These are phyloP conservation scores for Zygaena filipendulae DNA, from an alignment of 2,888 invertebrate genomes.

Conservation along the genomic window DNA sequence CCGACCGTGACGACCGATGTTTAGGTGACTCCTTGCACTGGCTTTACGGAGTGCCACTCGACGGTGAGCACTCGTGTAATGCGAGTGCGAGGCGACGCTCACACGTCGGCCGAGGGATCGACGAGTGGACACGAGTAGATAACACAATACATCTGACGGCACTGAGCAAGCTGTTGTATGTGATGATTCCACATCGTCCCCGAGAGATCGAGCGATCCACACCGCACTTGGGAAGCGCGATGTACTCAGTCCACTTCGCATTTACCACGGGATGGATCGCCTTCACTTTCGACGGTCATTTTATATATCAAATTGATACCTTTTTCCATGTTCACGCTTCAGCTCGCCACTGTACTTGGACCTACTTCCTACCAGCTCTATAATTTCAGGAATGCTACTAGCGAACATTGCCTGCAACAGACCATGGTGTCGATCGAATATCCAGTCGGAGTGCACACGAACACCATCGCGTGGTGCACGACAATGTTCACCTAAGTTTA, in stretches of 20 bases:
- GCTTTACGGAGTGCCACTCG: conserved; percentile 4
- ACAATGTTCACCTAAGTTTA: conserved; percentile 61
- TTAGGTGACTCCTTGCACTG: conserved; percentile 16
- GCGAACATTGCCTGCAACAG: conserved; percentile 99
- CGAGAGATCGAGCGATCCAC: conserved; percentile 55
- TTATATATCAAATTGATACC: conserved; percentile 77
- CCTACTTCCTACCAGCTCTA: conserved; percentile 99
- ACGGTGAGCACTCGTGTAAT: conserved; percentile 21
- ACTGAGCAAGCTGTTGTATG: conserved; percentile 67
- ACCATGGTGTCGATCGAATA: conserved; percentile 65
- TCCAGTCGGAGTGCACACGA: conserved; percentile 41
- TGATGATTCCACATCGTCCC: conserved; percentile 51
- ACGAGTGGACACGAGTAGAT: conserved; percentile 62
- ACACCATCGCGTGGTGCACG: conserved; percentile 66
- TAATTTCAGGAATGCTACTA: conserved; percentile 99
- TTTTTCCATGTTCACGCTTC: conserved; percentile 99
- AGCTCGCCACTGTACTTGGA: conserved; percentile 99
- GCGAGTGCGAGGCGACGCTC: conserved; percentile 23
- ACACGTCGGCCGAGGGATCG: conserved; percentile 27
- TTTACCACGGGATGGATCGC: conserved; percentile 45
- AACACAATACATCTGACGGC: conserved; percentile 71
- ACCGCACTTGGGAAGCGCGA: conserved; percentile 28
- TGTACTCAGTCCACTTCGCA: conserved; percentile 16
- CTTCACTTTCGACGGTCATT: conserved; percentile 51
- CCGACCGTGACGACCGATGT: conserved; percentile 28